phyloP scores from a whole-genome alignment of 2,113 vertebrate species.

The Ciconia boyciana region DNA sequence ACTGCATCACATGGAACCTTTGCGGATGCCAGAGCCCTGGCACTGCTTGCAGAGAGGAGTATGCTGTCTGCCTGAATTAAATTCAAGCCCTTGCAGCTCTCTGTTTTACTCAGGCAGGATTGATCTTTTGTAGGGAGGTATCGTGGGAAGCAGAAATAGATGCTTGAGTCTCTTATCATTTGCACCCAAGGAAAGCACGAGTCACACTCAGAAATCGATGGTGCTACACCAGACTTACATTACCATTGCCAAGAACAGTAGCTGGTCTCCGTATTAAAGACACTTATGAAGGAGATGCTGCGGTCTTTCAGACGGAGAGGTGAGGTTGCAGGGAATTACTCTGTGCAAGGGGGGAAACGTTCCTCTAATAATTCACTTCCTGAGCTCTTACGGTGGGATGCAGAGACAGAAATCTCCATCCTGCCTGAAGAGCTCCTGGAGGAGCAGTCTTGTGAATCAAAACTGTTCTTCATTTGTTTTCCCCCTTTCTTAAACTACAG shows the following conservation, averaged over 20 bases:
- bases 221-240: neutral
- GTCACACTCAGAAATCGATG: neutral
- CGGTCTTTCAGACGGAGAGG: neutral
- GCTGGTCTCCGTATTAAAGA: neutral
- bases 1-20: neutral
- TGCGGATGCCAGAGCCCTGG: constrained; percentile 3
- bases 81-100: neutral
- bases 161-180: neutral
- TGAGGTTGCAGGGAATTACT: neutral
- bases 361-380: neutral
- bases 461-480: neutral
- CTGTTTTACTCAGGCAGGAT: neutral
- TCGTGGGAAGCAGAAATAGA: neutral
- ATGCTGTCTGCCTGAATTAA: neutral
- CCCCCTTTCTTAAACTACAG: neutral
- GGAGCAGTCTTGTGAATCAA: neutral
- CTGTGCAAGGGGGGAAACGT: neutral
- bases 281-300: neutral
- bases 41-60: neutral
- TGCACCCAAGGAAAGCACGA: neutral
- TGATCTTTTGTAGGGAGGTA: neutral
- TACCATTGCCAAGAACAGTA: neutral
- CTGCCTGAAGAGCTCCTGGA: neutral
- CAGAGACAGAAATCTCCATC: neutral
- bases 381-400: neutral